Conservation (phyloP, 2,888 invertebrate genomes). For the Onthophagus sagittarius region DNA sequence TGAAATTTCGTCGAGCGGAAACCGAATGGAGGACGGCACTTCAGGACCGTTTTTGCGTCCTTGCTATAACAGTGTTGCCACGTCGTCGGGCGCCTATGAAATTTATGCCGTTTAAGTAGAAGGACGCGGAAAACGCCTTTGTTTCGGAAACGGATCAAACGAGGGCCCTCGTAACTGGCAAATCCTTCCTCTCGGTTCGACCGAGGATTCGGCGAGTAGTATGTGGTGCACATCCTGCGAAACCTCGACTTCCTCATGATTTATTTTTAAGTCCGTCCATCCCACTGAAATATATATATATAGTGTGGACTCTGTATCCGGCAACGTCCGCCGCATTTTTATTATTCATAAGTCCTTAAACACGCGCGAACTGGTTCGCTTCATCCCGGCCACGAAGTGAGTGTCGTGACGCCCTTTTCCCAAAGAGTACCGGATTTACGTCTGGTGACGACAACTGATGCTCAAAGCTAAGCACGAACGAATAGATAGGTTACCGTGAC, state of each 20-base stretch:
- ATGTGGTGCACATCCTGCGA: neutral
- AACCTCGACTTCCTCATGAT: neutral
- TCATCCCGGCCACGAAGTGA: neutral
- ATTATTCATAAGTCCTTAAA: conserved; percentile 10
- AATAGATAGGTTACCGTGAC: neutral
- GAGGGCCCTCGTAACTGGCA: neutral
- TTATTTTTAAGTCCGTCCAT: neutral
- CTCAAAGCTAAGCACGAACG: neutral
- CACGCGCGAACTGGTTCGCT: neutral
- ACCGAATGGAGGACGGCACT: neutral
- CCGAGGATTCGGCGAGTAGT: neutral
- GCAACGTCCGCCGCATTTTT: neutral
- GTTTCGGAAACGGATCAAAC: neutral
- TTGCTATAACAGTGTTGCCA: neutral
- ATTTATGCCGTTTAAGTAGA: neutral
- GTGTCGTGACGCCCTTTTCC: neutral
- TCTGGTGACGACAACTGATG: neutral
- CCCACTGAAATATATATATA: neutral
- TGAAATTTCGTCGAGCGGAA: neutral
- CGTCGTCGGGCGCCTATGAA: neutral
- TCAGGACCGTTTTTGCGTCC: neutral
- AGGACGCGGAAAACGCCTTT: neutral
- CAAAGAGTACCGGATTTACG: neutral
- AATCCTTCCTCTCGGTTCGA: neutral
- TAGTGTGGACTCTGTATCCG: neutral